Evolutionary conservation across 2,797 vertebrate genomes (phyloP), one percentile per base, ranked within the genome.

Genomic region (Enteromius argenteus): DNA sequence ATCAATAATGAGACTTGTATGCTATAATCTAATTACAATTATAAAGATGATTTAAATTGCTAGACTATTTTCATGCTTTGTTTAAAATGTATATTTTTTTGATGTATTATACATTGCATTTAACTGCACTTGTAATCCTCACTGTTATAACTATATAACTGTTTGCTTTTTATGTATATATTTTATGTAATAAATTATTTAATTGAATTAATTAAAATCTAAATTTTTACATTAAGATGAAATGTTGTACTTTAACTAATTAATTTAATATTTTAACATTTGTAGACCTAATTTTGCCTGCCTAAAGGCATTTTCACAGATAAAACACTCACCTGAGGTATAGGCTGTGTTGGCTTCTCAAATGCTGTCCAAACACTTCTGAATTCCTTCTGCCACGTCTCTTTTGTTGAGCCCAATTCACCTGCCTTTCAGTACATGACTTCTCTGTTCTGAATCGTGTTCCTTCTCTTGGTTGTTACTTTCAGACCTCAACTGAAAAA

Each of bases 271-370:
- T 30, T 30, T 62, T 0, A n/a, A 58, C 8, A 23, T 13, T 13
- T 58, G 15, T 1, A 17, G 44, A 71, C 42, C 49, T 32, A 5
- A 49, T 73, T 73, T 51, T 42, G 17, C 30, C 27, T 32, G 30
- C 42, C 42, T 44, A 8, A 30, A 62, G 9, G 23, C 37, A 78
- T 62, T 77, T 77, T 44, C 4, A 44, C n/a, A 62, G 49, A 67
- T 69, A 27, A 30, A 72, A 10, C 9, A 78, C 80, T 49, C 46
- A 86, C 85, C 80, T 49, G 62, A 32, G 11, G 7, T 72, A 15
- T n/a, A 23, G 21, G 35, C 35, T 9, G 23, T 37, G 56, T 13
- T 27, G 66, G 60, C 27, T 85, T 79, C 64, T 75, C 30, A 72
- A 53, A 62, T 21, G 44, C 83, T 4, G 35, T 66, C 58, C 58